Evolutionary conservation across 2,113 vertebrate species (phyloP).

Genomic region (Sceloporus tristichus): DNA sequence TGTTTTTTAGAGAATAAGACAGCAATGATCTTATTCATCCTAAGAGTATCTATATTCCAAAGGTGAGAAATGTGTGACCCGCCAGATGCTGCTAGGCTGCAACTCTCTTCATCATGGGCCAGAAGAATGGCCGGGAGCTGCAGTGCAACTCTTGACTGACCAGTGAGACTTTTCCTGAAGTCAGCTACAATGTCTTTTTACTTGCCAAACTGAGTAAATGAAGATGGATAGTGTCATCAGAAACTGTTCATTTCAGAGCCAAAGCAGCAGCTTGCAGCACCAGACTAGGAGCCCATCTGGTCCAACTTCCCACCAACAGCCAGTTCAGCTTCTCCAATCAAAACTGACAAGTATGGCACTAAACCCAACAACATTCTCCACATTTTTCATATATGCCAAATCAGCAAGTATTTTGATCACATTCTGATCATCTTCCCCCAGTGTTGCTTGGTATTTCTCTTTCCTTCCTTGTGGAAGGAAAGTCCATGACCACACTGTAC

Average conservation of each 20-base stretch:
- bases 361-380: neutral
- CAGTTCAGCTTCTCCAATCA: neutral
- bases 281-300: neutral
- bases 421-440: no score
- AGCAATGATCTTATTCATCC: neutral
- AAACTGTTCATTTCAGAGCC: constrained; percentile 5
- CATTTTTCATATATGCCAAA: no score
- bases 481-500: no score
- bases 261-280: neutral
- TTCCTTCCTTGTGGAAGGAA: neutral
- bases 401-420: no score
- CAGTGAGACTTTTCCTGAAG: neutral
- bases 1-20: neutral
- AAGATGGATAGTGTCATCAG: neutral
- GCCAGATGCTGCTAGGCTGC: neutral
- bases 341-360: neutral
- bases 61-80: neutral
- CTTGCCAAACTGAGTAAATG: neutral
- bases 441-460: neutral
- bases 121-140: no score
- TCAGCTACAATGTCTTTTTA: neutral
- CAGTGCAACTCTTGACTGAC: neutral
- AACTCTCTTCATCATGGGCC: no score
- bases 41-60: neutral
- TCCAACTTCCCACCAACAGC: neutral